Evolutionary conservation across 2,888 invertebrate genomes (phyloP).

Genomic region (Mesodorylaimus sp.): DNA sequence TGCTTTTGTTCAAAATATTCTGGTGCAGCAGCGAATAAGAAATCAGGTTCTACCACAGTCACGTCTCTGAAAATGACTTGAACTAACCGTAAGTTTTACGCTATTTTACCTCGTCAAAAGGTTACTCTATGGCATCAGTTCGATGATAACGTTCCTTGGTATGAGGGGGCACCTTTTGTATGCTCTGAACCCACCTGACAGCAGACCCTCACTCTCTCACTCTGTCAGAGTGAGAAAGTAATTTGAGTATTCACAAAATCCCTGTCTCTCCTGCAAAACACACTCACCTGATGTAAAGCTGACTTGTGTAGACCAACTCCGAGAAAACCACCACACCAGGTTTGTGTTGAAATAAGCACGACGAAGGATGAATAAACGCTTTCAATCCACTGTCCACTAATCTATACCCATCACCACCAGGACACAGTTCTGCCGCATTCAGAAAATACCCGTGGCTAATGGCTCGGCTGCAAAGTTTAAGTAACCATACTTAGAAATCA

Average conservation of each 20-base stretch:
- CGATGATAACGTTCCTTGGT: too few species aligned
- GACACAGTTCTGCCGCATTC: conserved; percentile 62
- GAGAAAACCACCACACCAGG: conserved; percentile 58
- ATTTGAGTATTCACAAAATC: conserved; percentile 11
- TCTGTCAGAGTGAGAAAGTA: too few species aligned
- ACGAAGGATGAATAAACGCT: conserved; percentile 65
- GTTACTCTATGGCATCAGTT: too few species aligned
- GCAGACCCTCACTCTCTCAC: too few species aligned
- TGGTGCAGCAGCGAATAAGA: conserved; percentile 47
- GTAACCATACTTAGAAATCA: too few species aligned
- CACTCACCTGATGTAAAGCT: conserved; percentile 50
- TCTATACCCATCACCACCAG: conserved; percentile 50
- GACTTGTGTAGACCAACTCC: conserved; percentile 66
- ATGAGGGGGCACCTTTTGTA: too few species aligned
- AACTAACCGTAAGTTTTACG: too few species aligned
- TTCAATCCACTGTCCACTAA: conserved; percentile 47
- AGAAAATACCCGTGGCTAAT: conserved; percentile 43
- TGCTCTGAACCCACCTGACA: too few species aligned
- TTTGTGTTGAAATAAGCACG: conserved; percentile 50
- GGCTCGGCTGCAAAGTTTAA: too few species aligned
- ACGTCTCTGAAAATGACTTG: conserved; percentile 42
- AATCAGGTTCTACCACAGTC: conserved; percentile 57
- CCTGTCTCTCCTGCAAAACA: conserved; percentile 15
- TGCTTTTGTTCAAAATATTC: conserved; percentile 28
- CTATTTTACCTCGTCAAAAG: too few species aligned